These are phyloP conservation scores for Corythoichthys intestinalis DNA, from an alignment of 2,113 vertebrate species.

Conservation along the genomic window DNA sequence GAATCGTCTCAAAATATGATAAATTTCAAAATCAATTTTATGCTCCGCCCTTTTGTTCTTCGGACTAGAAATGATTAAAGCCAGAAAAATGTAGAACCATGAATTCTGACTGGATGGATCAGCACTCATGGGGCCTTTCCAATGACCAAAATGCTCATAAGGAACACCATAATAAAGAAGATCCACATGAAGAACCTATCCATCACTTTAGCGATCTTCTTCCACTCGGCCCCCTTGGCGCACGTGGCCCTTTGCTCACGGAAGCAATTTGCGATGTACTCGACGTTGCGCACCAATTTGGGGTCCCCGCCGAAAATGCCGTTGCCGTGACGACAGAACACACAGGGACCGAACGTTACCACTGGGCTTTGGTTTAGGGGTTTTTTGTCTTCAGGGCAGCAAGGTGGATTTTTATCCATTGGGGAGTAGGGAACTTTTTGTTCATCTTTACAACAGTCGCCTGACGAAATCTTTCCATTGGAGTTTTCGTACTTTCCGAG, in stretches of 20 bases:
- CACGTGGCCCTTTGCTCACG: slow-evolving; percentile 85
- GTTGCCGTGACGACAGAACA: slow-evolving; percentile 53
- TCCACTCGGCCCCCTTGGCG: slow-evolving; percentile 92
- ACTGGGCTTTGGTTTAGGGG: slow-evolving; percentile 29
- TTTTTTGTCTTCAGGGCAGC: slow-evolving; percentile 52
- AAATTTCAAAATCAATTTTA: too few relatives aligned
- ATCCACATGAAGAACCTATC: slow-evolving; percentile 99
- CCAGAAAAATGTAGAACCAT: too few relatives aligned
- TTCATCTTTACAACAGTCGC: slow-evolving; percentile 55
- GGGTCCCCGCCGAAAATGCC: slow-evolving; percentile 45
- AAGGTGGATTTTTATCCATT: slow-evolving; percentile 39
- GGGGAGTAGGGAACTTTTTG: slow-evolving; percentile 31
- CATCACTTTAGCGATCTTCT: slow-evolving; percentile 97
- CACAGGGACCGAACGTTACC: slow-evolving; percentile 74
- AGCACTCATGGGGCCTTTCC: slow-evolving; percentile 78
- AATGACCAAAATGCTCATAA: slow-evolving; percentile 92
- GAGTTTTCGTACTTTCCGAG: slow-evolving; percentile 51
- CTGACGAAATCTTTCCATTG: slow-evolving; percentile 54
- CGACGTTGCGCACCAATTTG: slow-evolving; percentile 80
- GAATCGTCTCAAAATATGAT: too few relatives aligned
- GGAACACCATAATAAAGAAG: slow-evolving; percentile 96
- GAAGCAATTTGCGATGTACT: slow-evolving; percentile 91
- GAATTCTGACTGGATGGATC: too few relatives aligned
- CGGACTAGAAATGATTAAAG: too few relatives aligned
- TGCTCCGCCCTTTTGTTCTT: too few relatives aligned